Conservation (phyloP, 2,888 invertebrate species). For the Rosalia funebris region DNA sequence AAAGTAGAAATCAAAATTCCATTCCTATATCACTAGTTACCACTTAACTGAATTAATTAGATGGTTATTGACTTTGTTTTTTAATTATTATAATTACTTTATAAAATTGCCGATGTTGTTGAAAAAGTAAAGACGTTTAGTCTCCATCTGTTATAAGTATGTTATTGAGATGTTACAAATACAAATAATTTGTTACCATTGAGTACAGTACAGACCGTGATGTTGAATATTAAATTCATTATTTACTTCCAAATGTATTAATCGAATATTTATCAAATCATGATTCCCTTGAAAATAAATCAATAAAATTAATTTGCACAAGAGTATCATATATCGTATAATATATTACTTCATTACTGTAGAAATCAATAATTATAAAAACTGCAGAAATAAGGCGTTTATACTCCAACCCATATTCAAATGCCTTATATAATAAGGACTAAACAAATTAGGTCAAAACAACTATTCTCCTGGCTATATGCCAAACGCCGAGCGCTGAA, state of each 20-base stretch:
- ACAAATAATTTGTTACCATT: background rate
- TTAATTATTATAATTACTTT: no score
- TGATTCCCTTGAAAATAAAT: conserved; percentile 11
- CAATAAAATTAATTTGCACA: conserved; percentile 5
- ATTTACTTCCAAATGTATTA: background rate
- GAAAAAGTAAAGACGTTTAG: no score
- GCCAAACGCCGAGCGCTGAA: no score
- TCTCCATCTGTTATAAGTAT: conserved; percentile 13
- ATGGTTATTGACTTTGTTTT: no score
- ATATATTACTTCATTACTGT: background rate
- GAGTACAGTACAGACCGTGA: background rate
- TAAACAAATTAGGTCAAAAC: no score
- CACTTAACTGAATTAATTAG: background rate
- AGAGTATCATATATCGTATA: background rate
- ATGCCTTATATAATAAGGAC: no score
- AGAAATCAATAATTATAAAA: no score
- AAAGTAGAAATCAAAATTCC: background rate
- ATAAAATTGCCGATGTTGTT: no score
- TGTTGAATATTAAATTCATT: background rate
- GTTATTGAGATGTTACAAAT: conserved; percentile 15
- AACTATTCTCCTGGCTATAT: no score
- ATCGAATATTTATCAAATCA: background rate
- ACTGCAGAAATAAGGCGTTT: no score
- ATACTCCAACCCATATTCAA: no score
- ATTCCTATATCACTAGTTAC: background rate